These are phyloP conservation scores for Phrynosoma blainvillii DNA, from an alignment of 2,113 vertebrate genomes.

Conservation along the genomic window DNA sequence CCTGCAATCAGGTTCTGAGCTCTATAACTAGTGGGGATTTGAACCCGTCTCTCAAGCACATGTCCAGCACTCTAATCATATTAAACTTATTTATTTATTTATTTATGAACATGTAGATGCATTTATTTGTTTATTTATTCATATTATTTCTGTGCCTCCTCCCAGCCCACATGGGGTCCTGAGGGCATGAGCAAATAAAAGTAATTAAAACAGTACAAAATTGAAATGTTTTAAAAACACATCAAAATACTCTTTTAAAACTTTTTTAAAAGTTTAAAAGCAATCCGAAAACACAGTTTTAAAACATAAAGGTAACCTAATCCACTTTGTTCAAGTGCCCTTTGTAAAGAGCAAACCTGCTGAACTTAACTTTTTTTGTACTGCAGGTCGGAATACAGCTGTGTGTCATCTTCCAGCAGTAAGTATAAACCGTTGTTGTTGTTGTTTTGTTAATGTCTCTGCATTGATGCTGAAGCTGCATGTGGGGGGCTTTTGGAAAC, in stretches of 20 bases:
- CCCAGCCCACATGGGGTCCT: too few relatives aligned
- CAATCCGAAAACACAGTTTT: too few relatives aligned
- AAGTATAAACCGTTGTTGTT: slow-evolving; percentile 77
- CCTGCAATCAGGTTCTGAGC: too few relatives aligned
- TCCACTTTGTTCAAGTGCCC: neutral
- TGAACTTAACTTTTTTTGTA: slow-evolving; percentile 66
- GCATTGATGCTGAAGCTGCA: neutral
- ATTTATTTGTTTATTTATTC: too few relatives aligned
- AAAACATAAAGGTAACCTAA: neutral
- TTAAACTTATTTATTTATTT: too few relatives aligned
- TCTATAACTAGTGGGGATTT: neutral
- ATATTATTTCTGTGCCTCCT: too few relatives aligned
- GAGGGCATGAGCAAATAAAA: too few relatives aligned
- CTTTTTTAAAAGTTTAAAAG: too few relatives aligned
- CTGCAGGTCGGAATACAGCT: slow-evolving; percentile 95
- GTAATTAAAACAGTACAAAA: too few relatives aligned
- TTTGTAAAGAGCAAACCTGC: slow-evolving; percentile 11
- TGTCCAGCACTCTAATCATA: neutral
- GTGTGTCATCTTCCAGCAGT: slow-evolving; percentile 92
- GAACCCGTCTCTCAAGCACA: neutral
- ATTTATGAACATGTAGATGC: too few relatives aligned
- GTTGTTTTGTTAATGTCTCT: neutral
- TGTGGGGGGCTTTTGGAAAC: neutral
- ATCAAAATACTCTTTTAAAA: too few relatives aligned
- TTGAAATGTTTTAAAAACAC: too few relatives aligned